A percentile compares a stretch with the other conserved stretches of the same genome.
Evolutionary conservation across 2,113 vertebrate species (phyloP).

Genomic region (Campylomormyrus tamandua): DNA sequence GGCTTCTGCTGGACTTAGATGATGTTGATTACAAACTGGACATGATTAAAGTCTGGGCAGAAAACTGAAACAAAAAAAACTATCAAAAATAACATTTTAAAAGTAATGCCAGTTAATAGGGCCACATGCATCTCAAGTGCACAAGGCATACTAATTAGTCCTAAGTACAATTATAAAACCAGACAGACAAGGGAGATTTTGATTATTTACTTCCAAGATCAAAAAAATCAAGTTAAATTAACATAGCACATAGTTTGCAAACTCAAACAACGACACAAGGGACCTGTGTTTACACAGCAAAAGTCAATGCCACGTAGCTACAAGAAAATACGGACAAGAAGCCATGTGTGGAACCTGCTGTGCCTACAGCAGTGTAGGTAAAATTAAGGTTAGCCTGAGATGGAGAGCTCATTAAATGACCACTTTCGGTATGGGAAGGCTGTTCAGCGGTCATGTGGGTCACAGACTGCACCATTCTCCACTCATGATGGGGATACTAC

Average conservation of each 20-base stretch:
- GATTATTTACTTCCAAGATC: neutral
- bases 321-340: neutral
- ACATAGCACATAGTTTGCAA: neutral
- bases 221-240: neutral
- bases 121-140: neutral
- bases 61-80: neutral
- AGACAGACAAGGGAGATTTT: constrained; percentile 7
- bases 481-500: neutral
- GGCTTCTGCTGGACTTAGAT: neutral
- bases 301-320: neutral
- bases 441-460: neutral
- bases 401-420: neutral
- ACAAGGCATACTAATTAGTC: neutral
- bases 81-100: neutral
- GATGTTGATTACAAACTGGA: neutral
- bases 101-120: neutral
- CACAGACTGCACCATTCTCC: neutral
- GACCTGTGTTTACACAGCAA: neutral
- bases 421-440: neutral
- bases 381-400: neutral
- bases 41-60: neutral
- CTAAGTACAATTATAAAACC: neutral
- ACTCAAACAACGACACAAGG: neutral
- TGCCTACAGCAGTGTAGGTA: neutral
- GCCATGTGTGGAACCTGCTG: neutral